phyloP scores from a whole-genome alignment of 2,113 vertebrate species.

The Sapajus apella region DNA sequence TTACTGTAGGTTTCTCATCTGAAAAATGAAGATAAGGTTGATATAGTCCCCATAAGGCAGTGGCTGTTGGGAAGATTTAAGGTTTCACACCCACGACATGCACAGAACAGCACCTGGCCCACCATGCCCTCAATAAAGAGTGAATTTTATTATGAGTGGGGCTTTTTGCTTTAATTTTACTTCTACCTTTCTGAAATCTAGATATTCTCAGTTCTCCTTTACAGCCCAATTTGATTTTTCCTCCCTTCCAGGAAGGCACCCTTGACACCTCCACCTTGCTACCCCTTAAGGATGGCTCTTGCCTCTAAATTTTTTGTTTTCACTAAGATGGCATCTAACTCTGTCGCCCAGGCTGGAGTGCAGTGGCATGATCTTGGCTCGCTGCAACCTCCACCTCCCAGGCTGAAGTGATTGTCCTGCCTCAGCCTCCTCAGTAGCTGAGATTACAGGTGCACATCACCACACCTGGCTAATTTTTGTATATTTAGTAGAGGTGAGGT shows the following conservation, averaged over 20 bases:
- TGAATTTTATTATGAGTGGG: neutral
- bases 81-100: neutral
- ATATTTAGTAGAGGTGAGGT: too few species aligned
- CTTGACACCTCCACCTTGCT: too few species aligned
- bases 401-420: too few species aligned
- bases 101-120: neutral
- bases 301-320: too few species aligned
- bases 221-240: too few species aligned
- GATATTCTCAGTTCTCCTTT: neutral
- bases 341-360: too few species aligned
- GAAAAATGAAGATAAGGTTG: neutral
- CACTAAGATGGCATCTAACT: rapidly evolving
- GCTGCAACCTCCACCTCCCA: too few species aligned
- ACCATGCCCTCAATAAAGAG: neutral
- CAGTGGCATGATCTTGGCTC: rapidly evolving
- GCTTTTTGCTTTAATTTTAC: neutral
- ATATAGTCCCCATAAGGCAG: rapidly evolving
- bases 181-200: neutral
- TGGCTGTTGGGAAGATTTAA: neutral
- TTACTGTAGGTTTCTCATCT: neutral
- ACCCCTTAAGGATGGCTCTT: neutral
- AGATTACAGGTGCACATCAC: too few species aligned
- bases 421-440: too few species aligned
- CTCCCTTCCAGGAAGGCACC: neutral
- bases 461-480: too few species aligned